Evolutionary conservation across 2,888 invertebrate genomes (phyloP), one percentile per base, ranked within the genome.

Genomic region (Strigamia maritima): DNA sequence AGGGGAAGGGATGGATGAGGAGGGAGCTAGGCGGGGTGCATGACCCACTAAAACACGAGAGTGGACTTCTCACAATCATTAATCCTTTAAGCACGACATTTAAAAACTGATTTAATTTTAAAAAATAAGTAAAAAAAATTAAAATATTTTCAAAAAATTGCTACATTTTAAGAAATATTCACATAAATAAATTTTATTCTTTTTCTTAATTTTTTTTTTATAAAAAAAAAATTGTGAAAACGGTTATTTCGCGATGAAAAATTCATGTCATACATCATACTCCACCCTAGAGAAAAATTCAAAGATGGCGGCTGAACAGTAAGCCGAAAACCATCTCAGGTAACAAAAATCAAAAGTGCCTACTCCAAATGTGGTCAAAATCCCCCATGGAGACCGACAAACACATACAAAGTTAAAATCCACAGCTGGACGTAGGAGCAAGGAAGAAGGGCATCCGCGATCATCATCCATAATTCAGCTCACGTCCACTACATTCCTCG

Each of bases 291-390:
- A 44, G 40, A 60, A 4, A 19, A 19, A 60, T 60, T 22, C 60
- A 60, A 60, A 60, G 7, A 60, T 60, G 60, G n/a, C 60, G 60
- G 24, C 19, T 60, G 24, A 60, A 60, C 60, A 60, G 60, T 60
- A 60, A 60, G 60, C 60, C 60, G 22, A 24, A 60, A 60, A 60
- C 19, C 22, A n/a, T 60, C 60, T 60, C 60, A 60, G 60, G 60
- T 60, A 60, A 60, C 60, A 60, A 60, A 60, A 60, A 60, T 60
- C 60, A 60, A 60, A 60, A 60, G 60, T 60, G 60, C 60, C 60
- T 60, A 16, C 60, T 60, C 60, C 60, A 60, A 60, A 24, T 60
- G 60, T 60, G 60, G 60, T 24, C 60, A 60, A 60, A 60, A 60
- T 60, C 60, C 60, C 60, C 60, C 60, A 60, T n/a, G 60, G 60